Conservation (phyloP, 2,113 vertebrate species). For the Eurypyga helias region DNA sequence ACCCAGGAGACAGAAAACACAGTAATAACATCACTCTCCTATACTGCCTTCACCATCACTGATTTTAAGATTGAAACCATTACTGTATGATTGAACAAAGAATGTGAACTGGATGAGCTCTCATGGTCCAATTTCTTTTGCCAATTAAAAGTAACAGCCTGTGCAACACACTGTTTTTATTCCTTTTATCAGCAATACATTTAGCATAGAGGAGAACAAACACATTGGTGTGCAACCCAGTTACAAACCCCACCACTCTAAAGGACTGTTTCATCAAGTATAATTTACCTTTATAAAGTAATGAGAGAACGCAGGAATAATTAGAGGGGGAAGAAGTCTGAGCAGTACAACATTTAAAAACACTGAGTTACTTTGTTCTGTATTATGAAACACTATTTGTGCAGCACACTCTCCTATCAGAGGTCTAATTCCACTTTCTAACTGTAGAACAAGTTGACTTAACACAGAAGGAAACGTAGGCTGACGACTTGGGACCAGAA, state of each 20-base stretch:
- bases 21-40: neutral
- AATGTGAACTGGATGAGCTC: neutral
- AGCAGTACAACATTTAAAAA: neutral
- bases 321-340: neutral
- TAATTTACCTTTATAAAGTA: neutral
- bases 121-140: neutral
- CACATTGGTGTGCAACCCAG: accelerated
- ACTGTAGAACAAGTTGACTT: neutral
- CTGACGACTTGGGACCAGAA: neutral
- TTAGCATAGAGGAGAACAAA: neutral
- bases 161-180: neutral
- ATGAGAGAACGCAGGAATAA: neutral
- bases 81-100: neutral
- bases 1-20: neutral
- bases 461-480: neutral
- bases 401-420: neutral
- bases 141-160: neutral
- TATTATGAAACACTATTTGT: neutral
- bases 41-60: neutral
- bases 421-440: neutral
- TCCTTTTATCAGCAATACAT: neutral
- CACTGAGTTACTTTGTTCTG: neutral
- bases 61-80: neutral
- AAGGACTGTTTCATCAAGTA: neutral
- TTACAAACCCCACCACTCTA: neutral